These are phyloP conservation scores for Bryconaethiops microstoma DNA, from an alignment of 2,797 vertebrate species.

Conservation along the genomic window DNA sequence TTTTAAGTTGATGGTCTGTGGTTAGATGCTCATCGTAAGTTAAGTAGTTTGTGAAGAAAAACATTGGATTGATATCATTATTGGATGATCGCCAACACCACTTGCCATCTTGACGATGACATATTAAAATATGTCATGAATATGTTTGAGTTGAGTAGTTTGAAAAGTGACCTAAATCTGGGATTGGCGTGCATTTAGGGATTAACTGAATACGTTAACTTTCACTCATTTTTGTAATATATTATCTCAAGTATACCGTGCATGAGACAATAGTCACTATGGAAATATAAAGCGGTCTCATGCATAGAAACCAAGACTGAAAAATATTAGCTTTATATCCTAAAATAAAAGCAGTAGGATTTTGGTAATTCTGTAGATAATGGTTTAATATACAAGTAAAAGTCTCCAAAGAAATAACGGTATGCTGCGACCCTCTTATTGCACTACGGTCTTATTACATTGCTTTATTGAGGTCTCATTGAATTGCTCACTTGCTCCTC, in stretches of 20 bases:
- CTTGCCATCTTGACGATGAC: no score
- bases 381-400: neutral
- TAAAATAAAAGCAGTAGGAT: neutral
- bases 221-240: no score
- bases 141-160: neutral
- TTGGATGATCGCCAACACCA: no score
- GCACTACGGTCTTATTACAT: neutral
- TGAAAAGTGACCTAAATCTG: neutral
- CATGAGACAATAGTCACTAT: no score
- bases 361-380: neutral
- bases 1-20: no score
- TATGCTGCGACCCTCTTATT: neutral
- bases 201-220: no score
- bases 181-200: neutral
- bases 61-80: no score
- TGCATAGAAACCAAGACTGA: neutral
- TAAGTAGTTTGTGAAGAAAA: no score
- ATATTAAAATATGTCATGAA: no score
- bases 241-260: no score
- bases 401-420: neutral
- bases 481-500: constrained; percentile 71
- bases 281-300: neutral
- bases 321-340: neutral
- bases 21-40: no score
- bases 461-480: neutral